Percentiles rank a stretch among this genome's conserved stretches.
phyloP scores from a whole-genome alignment of 1,140 invertebrate species.

The Magallana ariakensis region DNA sequence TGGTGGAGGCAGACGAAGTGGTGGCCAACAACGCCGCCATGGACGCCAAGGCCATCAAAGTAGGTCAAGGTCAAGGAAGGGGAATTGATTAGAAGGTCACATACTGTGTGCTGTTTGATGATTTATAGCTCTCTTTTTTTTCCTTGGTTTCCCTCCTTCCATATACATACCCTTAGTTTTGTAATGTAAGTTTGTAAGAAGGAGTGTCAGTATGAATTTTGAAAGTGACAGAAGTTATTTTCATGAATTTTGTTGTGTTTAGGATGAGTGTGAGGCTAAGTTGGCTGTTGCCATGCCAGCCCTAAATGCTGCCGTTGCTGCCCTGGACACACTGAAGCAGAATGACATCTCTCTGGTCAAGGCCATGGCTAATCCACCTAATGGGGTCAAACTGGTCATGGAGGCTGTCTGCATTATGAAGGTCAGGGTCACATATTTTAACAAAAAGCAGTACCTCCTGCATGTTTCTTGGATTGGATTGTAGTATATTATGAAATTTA shows the following conservation, averaged over 20 bases:
- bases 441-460: neutral
- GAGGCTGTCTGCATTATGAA: constrained; percentile 80
- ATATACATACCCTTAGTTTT: no score
- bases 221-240: neutral
- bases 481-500: neutral
- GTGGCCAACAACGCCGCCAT: constrained; percentile 75
- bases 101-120: no score
- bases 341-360: constrained; percentile 80
- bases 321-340: constrained; percentile 79
- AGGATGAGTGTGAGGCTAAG: constrained; percentile 80
- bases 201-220: no score
- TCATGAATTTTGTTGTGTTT: neutral
- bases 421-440: constrained; percentile 55
- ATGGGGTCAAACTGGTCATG: constrained; percentile 79
- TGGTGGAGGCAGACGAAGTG: constrained; percentile 78
- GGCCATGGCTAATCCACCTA: constrained; percentile 77
- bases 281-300: constrained; percentile 78
- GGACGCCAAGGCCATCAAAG: constrained; percentile 78
- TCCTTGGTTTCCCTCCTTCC: no score
- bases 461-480: no score
- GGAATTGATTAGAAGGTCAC: neutral
- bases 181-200: no score
- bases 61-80: constrained; percentile 49
- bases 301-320: constrained; percentile 78
- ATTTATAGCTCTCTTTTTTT: no score